Evolutionary conservation across 1,140 invertebrate genomes (phyloP), one percentile per base, ranked within the genome.

Genomic region (Drosophila azteca): DNA sequence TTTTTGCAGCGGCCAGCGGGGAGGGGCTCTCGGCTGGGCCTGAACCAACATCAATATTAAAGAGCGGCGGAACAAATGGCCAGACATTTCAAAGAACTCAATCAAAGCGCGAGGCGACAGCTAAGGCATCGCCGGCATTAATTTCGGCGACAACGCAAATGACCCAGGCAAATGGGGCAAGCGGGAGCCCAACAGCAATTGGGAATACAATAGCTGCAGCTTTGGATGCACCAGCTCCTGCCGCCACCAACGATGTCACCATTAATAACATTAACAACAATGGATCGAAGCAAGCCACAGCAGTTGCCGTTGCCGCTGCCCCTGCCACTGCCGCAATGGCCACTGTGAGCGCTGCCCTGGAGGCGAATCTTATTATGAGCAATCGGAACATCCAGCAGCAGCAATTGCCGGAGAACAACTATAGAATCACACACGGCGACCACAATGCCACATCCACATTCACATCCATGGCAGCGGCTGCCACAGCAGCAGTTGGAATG

Each of bases 251-350:
- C 83, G 72, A 71, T 72, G 74, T 53, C 20, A 62, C 57, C 75
- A 88, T 89, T 89, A 88, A 83, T 88, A 87, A 88, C 79, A 70
- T 88, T 76, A 83, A 51, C 83, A 72, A 83, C 83, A 77, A 87
- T 77, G 67, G 61, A 45, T 13, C 61, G 76, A 68, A 39, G 35
- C 35, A 39, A 4, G 35, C 31, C 9, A 66, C 69, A 68, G 41
- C 60, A 46, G 17, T 54, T 8, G 29, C 60, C 50, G 17, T 54
- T 8, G 29, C 29, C 29, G 29, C 29, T 11, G 31, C 35, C 35
- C 60, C 64, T 61, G 41, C 41, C 29, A 29, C 22, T 35, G 39
- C 71, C 41, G 58, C 75, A 74, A 74, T 74, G 60, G 43, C 46
- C 44, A 58, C 58, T 45, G 58, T 77, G 49, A 77, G 64, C 55